Percentiles rank a stretch among this genome's conserved stretches.
These are phyloP conservation scores for Magallana ariakensis DNA, from an alignment of 1,140 invertebrate genomes.

Conservation along the genomic window DNA sequence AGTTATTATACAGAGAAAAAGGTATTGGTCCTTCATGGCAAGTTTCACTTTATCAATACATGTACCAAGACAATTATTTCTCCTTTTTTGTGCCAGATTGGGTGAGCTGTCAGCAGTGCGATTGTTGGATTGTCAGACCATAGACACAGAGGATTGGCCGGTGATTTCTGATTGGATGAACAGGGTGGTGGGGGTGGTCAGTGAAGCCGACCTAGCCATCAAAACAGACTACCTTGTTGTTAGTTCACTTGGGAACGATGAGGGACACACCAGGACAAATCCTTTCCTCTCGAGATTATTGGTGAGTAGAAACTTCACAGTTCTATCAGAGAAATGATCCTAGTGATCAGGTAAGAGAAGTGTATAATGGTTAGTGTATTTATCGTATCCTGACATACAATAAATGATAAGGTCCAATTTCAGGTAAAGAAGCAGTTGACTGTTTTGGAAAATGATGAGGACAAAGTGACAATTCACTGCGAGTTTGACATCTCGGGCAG, in stretches of 20 bases:
- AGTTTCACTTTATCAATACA: too few species aligned
- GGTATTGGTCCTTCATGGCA: too few species aligned
- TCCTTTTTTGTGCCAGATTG: not conserved
- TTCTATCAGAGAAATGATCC: not conserved
- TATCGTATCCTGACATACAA: not conserved
- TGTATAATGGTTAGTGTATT: not conserved
- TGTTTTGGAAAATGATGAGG: not conserved
- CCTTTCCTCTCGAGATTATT: conserved; percentile 66
- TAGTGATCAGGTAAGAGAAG: not conserved
- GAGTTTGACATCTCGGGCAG: conserved; percentile 69
- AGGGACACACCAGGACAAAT: conserved; percentile 55
- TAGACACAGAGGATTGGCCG: conserved; percentile 69
- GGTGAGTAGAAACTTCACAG: conserved; percentile 46
- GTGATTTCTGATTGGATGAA: conserved; percentile 64
- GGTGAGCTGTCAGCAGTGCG: conserved; percentile 4
- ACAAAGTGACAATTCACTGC: conserved; percentile 70
- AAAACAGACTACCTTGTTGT: conserved; percentile 61
- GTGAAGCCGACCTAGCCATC: conserved; percentile 39
- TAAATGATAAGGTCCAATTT: not conserved
- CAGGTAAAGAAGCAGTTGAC: conserved; percentile 63
- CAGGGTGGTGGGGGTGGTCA: conserved; percentile 44
- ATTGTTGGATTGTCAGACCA: conserved; percentile 56
- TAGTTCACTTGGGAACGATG: conserved; percentile 39
- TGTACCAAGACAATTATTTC: too few species aligned
- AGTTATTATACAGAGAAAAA: too few species aligned